Evolutionary conservation across 2,888 invertebrate genomes (phyloP).

Genomic region (Philonicus albiceps): DNA sequence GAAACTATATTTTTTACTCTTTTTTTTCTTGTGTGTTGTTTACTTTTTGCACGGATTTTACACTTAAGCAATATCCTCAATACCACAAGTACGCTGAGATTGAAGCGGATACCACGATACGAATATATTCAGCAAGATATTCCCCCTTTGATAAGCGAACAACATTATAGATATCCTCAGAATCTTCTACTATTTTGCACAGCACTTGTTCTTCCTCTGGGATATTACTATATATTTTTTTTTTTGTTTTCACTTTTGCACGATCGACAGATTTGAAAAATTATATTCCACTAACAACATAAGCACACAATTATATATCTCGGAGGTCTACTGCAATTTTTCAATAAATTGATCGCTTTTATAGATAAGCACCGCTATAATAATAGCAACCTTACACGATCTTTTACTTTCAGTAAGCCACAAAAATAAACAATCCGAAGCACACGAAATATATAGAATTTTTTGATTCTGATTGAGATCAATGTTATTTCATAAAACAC

Average conservation of each 20-base stretch:
- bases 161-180: constrained; percentile 37
- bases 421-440: constrained; percentile 24
- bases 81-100: not conserved
- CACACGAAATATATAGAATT: constrained; percentile 38
- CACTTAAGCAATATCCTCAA: constrained; percentile 11
- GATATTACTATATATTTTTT: too few relatives aligned
- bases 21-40: not conserved
- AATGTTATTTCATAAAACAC: constrained; percentile 39
- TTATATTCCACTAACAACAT: constrained; percentile 35
- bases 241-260: constrained; percentile 33
- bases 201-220: constrained; percentile 25
- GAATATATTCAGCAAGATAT: constrained; percentile 32
- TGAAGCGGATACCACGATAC: constrained; percentile 12
- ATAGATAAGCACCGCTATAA: constrained; percentile 33
- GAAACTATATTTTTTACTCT: not conserved
- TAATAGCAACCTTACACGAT: constrained; percentile 40
- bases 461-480: constrained; percentile 39
- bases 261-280: constrained; percentile 27
- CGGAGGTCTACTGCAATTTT: constrained; percentile 33
- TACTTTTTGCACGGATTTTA: not conserved
- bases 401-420: constrained; percentile 34
- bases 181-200: constrained; percentile 34
- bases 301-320: constrained; percentile 40
- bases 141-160: constrained; percentile 29
- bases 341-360: constrained; percentile 40